Conservation (phyloP, 1,140 invertebrate genomes). For the Parasteatoda tepidariorum region DNA sequence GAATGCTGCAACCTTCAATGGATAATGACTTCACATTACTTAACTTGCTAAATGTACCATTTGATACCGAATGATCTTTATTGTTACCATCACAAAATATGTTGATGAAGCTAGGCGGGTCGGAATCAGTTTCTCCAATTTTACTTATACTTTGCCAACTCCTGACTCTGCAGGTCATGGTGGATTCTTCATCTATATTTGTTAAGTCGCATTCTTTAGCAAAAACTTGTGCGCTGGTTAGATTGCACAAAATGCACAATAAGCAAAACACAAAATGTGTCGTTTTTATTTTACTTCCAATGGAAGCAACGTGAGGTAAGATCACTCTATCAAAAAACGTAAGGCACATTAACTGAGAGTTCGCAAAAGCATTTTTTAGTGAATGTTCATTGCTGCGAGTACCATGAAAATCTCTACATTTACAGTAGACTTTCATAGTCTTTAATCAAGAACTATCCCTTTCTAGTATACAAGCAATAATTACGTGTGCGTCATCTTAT, state of each 20-base stretch:
- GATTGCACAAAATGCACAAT: slow-evolving; percentile 36
- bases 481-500: too few species aligned
- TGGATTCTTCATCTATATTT: slow-evolving; percentile 2
- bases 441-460: too few species aligned
- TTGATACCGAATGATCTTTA: slow-evolving; percentile 58
- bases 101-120: slow-evolving; percentile 45
- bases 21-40: slow-evolving; percentile 76
- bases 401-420: too few species aligned
- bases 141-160: slow-evolving; percentile 42
- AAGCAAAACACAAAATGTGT: slow-evolving; percentile 38
- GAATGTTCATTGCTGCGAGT: too few species aligned
- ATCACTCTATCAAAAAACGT: not conserved
- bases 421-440: too few species aligned
- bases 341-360: slow-evolving; percentile 39
- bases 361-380: too few species aligned
- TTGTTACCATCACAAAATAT: slow-evolving; percentile 63
- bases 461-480: too few species aligned
- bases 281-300: slow-evolving; percentile 1
- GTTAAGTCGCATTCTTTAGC: slow-evolving; percentile 40
- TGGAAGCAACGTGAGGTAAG: not conserved
- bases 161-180: slow-evolving; percentile 34
- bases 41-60: slow-evolving; percentile 80
- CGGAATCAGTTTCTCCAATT: slow-evolving; percentile 51
- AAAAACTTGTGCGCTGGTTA: slow-evolving; percentile 51
- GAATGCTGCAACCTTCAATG: slow-evolving; percentile 83